Base-by-base conservation (phyloP, 2,113 vertebrate genomes). In the Mobula hypostoma region DNA sequence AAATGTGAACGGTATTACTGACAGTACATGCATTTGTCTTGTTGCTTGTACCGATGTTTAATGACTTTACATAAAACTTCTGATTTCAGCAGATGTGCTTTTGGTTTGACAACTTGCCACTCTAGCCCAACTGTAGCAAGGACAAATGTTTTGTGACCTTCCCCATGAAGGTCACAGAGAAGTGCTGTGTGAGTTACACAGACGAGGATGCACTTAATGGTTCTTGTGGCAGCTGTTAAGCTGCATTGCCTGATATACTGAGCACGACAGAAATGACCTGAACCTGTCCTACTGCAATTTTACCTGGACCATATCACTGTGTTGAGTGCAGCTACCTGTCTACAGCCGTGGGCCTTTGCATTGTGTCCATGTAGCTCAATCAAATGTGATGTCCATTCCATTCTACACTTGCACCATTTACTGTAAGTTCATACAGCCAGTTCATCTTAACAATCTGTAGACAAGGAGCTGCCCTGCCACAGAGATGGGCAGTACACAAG, bases 1-100 rank as follows among this genome's bases (percentile, higher is more conserved):
- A 97, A 98, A 99, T 98, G 98, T 98, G 98, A 99, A 98, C 97
- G 96, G 97, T 98, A 97, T 96, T 96, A 95, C 96, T 94, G 94
- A 95, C 94, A 94, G 61, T 63, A 61, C 68, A 72, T 40, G 70
- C 40, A 93, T 98, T 97, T 96, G 96, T 97, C 97, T 97, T 97
- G 97, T 97, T 97, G 97, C 97, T 97, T 97, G 96, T 97, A 98
- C 97, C 97, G 97, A 97, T 96, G 95, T 97, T 96, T 95, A 96
- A 97, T 97, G 95, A 96, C 88, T 96, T 96, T 96, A 96, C 96
- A 90, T 90, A 74, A 74, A 48, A 95, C 96, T 95, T 94, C 95
- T 96, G 96, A 95, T 95, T 96, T 97, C 96, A 96, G 96, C 96
- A 95, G 77, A 95, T 96, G 97, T 96, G 96, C 96, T 97, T 94